Evolutionary conservation across 1,140 invertebrate genomes (phyloP), one percentile per base, ranked within the genome.

Genomic region (Camponotus pennsylvanicus): DNA sequence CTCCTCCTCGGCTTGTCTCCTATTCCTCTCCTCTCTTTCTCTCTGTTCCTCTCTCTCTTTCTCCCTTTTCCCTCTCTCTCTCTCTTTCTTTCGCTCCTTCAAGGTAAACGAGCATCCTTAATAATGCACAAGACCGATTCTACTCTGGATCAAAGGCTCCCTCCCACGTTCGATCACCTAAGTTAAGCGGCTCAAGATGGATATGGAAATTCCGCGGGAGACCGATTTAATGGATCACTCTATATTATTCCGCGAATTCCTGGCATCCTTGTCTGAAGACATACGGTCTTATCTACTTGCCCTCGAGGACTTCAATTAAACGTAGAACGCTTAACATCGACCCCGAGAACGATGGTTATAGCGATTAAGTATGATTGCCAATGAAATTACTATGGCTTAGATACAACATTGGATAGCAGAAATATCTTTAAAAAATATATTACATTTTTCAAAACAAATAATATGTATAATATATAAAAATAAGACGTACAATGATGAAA

Each of bases 41-140:
- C 49, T 71, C 67, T 73, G 8, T 59, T 21, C 21, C 15, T 18
- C 8, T 11, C 8, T 11, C 40, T 21, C 27, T 52, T 11, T 11
- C 80, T 40, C 57, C 27, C 27, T 27, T 27, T 0, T 52, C 69
- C 6, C 40, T 4, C 18, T 64, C 55, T 42, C 0, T 42, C 52
- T 59, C 55, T 42, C 0, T 42, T 37, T 59, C 66, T 73, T 6
- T 9, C 34, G 0, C n/a, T 63, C 52, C n/a, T 6, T n/a, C 9
- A 15, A 18, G 42, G 42, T 63, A 80, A 90, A 89, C 78, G 86
- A 75, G 32, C 59, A 49, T 88, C 89, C 90, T 90, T 82, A 85
- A 88, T 88, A 86, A 90, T 88, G 90, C 82, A 63, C 90, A 88
- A 88, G 86, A 85, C 75, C 69, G 69, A 88, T 86, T 86, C 77